Evolutionary conservation across 2,113 vertebrate species (phyloP).

Genomic region (Parotia lawesii): DNA sequence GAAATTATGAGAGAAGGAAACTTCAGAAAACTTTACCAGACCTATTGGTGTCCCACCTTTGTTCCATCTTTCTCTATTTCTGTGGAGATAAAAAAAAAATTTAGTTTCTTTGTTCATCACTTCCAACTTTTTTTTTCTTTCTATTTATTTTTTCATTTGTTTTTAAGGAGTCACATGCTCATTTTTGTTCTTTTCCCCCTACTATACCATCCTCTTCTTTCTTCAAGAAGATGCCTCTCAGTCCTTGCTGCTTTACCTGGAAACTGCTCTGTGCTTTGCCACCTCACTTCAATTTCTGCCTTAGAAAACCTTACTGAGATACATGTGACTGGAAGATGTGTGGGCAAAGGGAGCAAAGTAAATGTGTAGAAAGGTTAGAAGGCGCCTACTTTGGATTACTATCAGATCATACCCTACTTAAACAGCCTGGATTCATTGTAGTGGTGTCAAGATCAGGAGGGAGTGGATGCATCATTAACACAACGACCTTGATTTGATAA

Average conservation of each 20-base stretch:
- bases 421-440: neutral
- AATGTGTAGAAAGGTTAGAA: neutral
- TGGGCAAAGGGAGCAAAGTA: neutral
- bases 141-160: neutral
- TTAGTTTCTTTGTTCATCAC: neutral
- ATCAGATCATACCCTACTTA: neutral
- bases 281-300: neutral
- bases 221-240: neutral
- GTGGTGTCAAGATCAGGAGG: neutral
- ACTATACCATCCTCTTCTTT: neutral
- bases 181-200: neutral
- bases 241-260: neutral
- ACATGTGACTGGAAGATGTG: neutral
- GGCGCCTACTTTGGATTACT: neutral
- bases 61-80: neutral
- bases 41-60: neutral
- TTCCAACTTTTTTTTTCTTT: neutral
- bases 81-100: fast-evolving
- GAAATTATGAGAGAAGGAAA: neutral
- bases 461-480: neutral
- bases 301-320: neutral
- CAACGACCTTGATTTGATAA: neutral
- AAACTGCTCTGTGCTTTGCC: neutral
- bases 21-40: neutral
- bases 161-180: neutral